phyloP scores from a whole-genome alignment of 37 sponge, comb jelly and placozoan genomes.

The Cladorhizidae sp. region DNA sequence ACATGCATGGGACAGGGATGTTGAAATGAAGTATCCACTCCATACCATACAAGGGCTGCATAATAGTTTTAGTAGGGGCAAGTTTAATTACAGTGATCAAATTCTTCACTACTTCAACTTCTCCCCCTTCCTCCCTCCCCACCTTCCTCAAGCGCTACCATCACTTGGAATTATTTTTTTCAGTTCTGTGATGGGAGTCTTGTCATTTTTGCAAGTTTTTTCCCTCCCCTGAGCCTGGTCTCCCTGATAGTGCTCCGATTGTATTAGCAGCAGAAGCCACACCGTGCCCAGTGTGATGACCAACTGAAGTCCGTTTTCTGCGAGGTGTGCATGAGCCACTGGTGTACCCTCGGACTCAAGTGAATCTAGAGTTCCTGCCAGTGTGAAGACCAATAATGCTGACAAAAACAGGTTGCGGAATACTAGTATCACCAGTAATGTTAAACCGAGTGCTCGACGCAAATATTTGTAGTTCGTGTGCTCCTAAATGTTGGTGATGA shows the following conservation, averaged over 20 bases:
- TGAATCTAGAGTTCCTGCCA: background rate
- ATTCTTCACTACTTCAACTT: too few relatives aligned
- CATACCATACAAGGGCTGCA: too few relatives aligned
- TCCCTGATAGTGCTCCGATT: background rate
- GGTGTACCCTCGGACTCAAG: background rate
- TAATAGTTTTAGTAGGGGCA: too few relatives aligned
- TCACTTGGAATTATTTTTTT: too few relatives aligned
- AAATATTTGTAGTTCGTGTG: background rate
- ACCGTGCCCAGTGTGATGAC: background rate
- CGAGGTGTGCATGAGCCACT: background rate
- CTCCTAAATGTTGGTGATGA: background rate
- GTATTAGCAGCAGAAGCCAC: background rate
- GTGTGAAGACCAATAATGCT: background rate
- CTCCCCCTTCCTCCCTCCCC: too few relatives aligned
- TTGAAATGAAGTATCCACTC: too few relatives aligned
- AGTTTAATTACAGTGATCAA: too few relatives aligned
- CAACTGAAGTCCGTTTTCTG: background rate
- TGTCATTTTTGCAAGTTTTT: too few relatives aligned
- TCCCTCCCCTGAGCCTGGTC: too few relatives aligned
- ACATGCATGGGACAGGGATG: too few relatives aligned
- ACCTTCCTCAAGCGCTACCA: too few relatives aligned
- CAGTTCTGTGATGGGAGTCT: too few relatives aligned
- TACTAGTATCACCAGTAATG: background rate
- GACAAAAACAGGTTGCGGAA: background rate
- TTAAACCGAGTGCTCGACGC: background rate